Base-by-base conservation (phyloP, 2,888 invertebrate species). In the Petrolisthes cinctipes region DNA sequence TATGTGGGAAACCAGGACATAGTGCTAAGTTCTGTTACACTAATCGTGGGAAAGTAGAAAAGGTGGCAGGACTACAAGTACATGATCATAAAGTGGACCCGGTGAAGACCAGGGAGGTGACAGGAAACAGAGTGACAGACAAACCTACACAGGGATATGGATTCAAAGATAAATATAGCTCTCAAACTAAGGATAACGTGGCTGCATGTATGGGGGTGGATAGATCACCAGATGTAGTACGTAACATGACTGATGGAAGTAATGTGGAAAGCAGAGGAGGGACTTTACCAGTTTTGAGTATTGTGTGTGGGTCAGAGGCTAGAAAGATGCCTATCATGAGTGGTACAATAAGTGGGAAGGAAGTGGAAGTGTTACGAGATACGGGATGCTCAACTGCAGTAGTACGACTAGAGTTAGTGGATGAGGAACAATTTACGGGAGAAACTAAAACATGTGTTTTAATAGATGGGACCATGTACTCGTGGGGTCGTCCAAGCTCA, bases 381-480 rank as follows among this genome's bases (percentile, higher is more conserved):
- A 73, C 73, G 5, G 23, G n/a, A n/a, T 73, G 73, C n/a, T 73
- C 23, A 6, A 73, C n/a, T 11, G 73, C 5, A 20, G 73, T 73
- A n/a, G 23, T 73, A 11, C 23, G 73, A n/a, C 9, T 11, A n/a
- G 73, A 20, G 5, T 73, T 73, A n/a, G 73, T 73, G n/a, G 73
- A 73, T 6, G n/a, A 73, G 23, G 73, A 20, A 73, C 73, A 73
- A n/a, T 73, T 73, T 73, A 73, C 17, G 5, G 73, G 73, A 5
- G 23, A 73, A 20, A 73, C n/a, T 6, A 73, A n/a, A 6, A 73
- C 73, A 5, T 73, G n/a, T n/a, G n/a, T 73, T 6, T 20, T 73
- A 20, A 73, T 73, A 6, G 73, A 73, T 73, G 73, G 73, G n/a
- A 73, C n/a, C n/a, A n/a, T n/a, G n/a, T n/a, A n/a, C n/a, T n/a